A percentile compares a stretch with the other conserved stretches of the same genome.
phyloP scores from a whole-genome alignment of 2,797 vertebrate species.

The Phataginus tricuspis region DNA sequence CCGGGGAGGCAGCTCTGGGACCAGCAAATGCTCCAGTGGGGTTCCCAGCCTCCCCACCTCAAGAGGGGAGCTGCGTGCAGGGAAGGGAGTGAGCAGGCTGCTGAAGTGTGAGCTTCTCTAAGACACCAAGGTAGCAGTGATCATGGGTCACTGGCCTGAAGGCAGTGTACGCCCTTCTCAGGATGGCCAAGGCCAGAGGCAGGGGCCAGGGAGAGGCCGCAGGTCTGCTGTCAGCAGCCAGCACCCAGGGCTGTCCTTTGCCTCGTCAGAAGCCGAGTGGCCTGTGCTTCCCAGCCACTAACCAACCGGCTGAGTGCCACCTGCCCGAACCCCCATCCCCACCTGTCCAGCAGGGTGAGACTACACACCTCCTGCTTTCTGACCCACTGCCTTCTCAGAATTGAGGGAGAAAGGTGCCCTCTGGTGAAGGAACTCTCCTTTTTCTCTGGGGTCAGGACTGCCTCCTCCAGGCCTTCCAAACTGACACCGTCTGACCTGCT shows the following conservation, averaged over 20 bases:
- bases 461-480: neutral
- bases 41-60: neutral
- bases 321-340: neutral
- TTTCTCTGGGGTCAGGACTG: neutral
- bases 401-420: neutral
- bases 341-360: no score
- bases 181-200: no score
- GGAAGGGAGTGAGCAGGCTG: fast-evolving
- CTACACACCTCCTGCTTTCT: no score
- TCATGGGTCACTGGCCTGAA: no score
- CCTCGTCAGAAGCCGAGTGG: neutral
- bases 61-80: neutral
- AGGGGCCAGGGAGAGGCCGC: no score
- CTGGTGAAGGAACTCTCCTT: neutral
- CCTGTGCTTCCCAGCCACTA: neutral
- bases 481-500: fast-evolving
- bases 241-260: neutral
- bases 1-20: neutral
- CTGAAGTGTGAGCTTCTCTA: neutral
- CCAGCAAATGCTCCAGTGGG: neutral
- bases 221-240: neutral
- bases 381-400: neutral
- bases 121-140: neutral
- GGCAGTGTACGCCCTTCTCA: no score
- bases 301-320: neutral